Base-by-base conservation (phyloP, 2,888 invertebrate genomes). In the Notocelia uddmanniana region DNA sequence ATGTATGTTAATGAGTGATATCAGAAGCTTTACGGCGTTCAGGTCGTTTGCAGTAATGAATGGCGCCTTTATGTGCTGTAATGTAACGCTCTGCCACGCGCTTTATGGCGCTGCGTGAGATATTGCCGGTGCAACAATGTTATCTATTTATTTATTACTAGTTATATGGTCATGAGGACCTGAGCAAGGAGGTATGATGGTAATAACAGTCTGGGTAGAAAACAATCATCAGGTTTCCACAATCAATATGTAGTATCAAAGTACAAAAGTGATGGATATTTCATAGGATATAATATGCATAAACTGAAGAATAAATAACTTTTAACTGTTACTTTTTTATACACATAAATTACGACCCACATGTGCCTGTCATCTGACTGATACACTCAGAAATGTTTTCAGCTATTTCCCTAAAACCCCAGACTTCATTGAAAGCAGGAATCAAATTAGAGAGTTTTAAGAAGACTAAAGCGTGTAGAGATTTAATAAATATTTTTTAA, bases 31-130 rank as follows among this genome's bases (percentile, higher is more conserved):
- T 77, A 76, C 74, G 74, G 73, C 73, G 74, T 73, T 76, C 68
- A 72, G 71, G 75, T 77, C 80, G 82, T 78, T 79, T 77, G 77
- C 78, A 75, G 75, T 79, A 81, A 81, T 78, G 81, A 79, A 83
- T 78, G 81, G 78, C 76, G 73, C 74, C 76, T 81, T 83, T 83
- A 83, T 79, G 82, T 80, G 77, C 75, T 74, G 69, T 82, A 79
- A 83, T 74, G 69, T 82, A 79, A 83, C 81, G 83, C 76, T 80
- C 79, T 76, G 67, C 74, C 52, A 48, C 37, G 77, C 76, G 76
- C 79, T 75, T 75, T 72, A 72, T 62, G 41, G 71, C 66, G 52
- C 71, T 73, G 64, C 72, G 77, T 78, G 75, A 79, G 74, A 77
- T 79, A 79, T 80, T 76, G 79, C 77, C 21, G 66, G 52, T 70